Conservation (phyloP, 2,113 vertebrate genomes). For the Perognathus longimembris region DNA sequence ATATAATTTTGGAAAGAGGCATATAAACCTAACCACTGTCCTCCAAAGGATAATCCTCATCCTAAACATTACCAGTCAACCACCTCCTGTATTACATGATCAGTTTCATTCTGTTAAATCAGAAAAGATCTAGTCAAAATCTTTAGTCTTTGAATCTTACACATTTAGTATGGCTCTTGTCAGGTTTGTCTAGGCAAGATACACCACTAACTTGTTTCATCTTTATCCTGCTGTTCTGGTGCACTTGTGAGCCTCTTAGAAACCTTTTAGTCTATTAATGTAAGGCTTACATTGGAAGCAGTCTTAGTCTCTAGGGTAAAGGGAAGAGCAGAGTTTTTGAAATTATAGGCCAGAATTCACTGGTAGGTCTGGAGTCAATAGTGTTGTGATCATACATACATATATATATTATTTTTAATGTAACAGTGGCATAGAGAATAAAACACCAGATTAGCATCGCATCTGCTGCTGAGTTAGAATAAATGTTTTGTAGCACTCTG, state of each 20-base stretch:
- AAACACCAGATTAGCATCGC: neutral
- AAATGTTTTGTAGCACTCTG: constrained; percentile 33
- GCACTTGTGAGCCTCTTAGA: constrained; percentile 19
- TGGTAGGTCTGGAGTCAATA: neutral
- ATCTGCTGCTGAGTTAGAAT: neutral
- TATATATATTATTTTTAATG: constrained; percentile 8
- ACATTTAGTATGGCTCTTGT: neutral
- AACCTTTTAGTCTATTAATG: neutral
- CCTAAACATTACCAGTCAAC: constrained; percentile 5
- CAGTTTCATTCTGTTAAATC: constrained; percentile 5
- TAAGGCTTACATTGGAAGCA: neutral
- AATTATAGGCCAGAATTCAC: neutral
- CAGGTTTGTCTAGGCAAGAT: constrained; percentile 17
- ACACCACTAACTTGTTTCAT: neutral
- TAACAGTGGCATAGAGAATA: neutral
- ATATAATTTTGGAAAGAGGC: constrained; percentile 9
- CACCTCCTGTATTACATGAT: neutral
- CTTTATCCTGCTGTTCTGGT: neutral
- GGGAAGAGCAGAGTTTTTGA: neutral
- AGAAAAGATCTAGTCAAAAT: constrained; percentile 45
- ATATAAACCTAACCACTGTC: constrained; percentile 38
- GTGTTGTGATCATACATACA: neutral
- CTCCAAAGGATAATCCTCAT: neutral
- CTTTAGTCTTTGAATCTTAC: neutral
- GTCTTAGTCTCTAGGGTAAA: neutral